Percentiles rank a stretch among this genome's conserved stretches.
These are phyloP conservation scores for Atta colombica DNA, from an alignment of 1,140 invertebrate genomes.

Conservation along the genomic window DNA sequence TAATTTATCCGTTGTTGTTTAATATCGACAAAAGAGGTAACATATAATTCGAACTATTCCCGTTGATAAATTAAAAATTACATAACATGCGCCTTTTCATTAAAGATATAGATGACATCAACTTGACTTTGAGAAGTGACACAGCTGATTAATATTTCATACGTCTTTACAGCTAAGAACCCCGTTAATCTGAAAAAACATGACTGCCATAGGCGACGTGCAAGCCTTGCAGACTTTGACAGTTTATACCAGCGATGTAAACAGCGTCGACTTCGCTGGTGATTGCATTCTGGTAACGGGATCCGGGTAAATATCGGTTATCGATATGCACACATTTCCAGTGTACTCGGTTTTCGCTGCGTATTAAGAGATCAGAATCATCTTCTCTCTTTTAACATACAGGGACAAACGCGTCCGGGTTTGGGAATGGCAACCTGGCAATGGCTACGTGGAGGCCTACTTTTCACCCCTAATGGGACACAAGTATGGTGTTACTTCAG, in stretches of 20 bases:
- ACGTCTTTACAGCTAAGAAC: slow-evolving; percentile 57
- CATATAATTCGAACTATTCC: neutral
- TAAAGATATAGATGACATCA: neutral
- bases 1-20: slow-evolving; percentile 1
- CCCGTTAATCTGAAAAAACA: slow-evolving; percentile 52
- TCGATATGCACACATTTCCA: slow-evolving; percentile 13
- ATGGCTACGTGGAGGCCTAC: slow-evolving; percentile 87
- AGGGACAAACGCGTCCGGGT: slow-evolving; percentile 90
- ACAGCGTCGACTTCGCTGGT: slow-evolving; percentile 88
- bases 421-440: slow-evolving; percentile 88
- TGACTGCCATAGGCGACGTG: slow-evolving; percentile 76
- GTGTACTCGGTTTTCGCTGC: neutral
- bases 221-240: slow-evolving; percentile 87
- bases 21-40: neutral
- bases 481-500: slow-evolving; percentile 90
- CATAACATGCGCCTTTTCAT: neutral
- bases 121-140: slow-evolving; percentile 1
- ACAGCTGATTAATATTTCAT: slow-evolving; percentile 39
- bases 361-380: neutral
- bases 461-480: slow-evolving; percentile 89
- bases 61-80: neutral
- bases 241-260: slow-evolving; percentile 90
- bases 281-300: slow-evolving; percentile 88
- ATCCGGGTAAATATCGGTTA: slow-evolving; percentile 87
- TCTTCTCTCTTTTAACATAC: slow-evolving; percentile 41